These are phyloP conservation scores for Meiosimyza decipiens DNA, from an alignment of 2,888 invertebrate genomes.

Conservation along the genomic window DNA sequence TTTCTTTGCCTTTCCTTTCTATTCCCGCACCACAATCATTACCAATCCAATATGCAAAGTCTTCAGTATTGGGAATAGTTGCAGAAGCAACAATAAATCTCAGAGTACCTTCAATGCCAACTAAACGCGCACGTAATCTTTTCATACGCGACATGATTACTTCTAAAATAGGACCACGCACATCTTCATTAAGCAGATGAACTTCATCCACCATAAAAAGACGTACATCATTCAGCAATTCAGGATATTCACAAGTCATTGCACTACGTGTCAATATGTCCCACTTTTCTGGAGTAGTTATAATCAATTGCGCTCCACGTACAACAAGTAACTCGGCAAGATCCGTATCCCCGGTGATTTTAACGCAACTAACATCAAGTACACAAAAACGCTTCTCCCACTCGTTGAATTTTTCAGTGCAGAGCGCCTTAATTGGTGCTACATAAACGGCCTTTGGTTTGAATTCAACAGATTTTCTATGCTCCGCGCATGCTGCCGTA, in stretches of 20 bases:
- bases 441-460: slow-evolving; percentile 81
- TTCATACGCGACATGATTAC: slow-evolving; percentile 86
- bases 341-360: slow-evolving; percentile 83
- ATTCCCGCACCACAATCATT: slow-evolving; percentile 47
- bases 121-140: slow-evolving; percentile 62
- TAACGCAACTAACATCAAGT: slow-evolving; percentile 74
- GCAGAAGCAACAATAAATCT: slow-evolving; percentile 83
- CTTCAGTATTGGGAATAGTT: slow-evolving; percentile 81
- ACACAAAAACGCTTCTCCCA: slow-evolving; percentile 78
- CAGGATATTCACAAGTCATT: slow-evolving; percentile 71
- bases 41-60: slow-evolving; percentile 79
- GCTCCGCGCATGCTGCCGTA: not conserved
- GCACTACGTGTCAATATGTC: slow-evolving; percentile 82
- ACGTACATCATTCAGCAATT: slow-evolving; percentile 73
- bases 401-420: slow-evolving; percentile 77
- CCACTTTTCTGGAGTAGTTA: slow-evolving; percentile 79
- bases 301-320: slow-evolving; percentile 72
- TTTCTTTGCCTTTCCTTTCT: too few relatives aligned
- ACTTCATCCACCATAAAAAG: slow-evolving; percentile 82
- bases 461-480: not conserved
- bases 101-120: not conserved
- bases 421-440: slow-evolving; percentile 84
- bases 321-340: slow-evolving; percentile 70
- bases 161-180: slow-evolving; percentile 80
- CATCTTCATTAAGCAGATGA: slow-evolving; percentile 79